These are phyloP conservation scores for Perdita meconis DNA, from an alignment of 2,888 invertebrate genomes.

Conservation along the genomic window DNA sequence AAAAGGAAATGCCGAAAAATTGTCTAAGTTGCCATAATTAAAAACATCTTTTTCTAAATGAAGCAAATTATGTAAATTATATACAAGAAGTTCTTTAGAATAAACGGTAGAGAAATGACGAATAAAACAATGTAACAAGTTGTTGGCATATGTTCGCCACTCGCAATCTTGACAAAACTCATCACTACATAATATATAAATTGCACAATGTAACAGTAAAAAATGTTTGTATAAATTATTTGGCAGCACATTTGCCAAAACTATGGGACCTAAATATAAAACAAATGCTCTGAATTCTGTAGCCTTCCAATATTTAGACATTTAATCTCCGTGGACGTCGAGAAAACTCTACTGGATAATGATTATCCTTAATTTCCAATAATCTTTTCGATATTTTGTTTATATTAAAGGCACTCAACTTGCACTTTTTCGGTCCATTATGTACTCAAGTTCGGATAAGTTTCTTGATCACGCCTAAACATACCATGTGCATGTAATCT, in stretches of 20 bases:
- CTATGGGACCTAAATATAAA: background rate
- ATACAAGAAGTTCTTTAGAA: too few species aligned
- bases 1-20: too few species aligned
- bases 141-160: too few species aligned
- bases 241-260: background rate
- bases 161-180: too few species aligned
- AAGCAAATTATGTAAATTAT: too few species aligned
- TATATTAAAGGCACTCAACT: background rate
- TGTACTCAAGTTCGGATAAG: background rate
- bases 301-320: background rate
- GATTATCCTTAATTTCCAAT: conserved; percentile 1
- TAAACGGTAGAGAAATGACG: too few species aligned
- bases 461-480: background rate
- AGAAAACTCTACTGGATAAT: conserved; percentile 5
- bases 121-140: too few species aligned
- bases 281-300: conserved; percentile 1
- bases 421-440: conserved; percentile 7
- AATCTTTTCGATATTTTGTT: conserved; percentile 6
- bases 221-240: background rate
- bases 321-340: background rate
- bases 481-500: conserved; percentile 4
- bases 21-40: too few species aligned
- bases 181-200: conserved; percentile 6
- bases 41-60: too few species aligned
- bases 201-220: background rate